Evolutionary conservation across 1,140 invertebrate species (phyloP), one percentile per base, ranked within the genome.

Genomic region (Drosophila willistoni): DNA sequence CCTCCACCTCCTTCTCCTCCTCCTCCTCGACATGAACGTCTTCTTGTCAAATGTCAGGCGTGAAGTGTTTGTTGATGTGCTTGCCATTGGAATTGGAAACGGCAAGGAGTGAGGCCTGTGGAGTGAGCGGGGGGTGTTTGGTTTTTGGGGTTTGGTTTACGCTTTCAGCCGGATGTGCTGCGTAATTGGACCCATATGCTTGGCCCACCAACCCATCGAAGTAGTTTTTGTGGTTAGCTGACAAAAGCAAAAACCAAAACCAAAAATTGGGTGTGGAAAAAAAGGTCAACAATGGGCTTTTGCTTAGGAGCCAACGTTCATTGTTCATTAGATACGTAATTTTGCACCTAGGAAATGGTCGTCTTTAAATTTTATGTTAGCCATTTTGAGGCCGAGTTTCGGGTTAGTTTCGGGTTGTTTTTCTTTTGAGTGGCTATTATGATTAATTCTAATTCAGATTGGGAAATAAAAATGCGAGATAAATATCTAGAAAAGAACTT

Each of bases 141-240:
- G 44, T 51, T 51, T 47, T 51, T 51, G 44, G 44, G 44, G 44
- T 51, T 51, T n/a, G 44, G 44, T 51, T 51, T 51, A 51, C 19
- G 74, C 29, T 75, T 72, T 72, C 64, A 55, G 68, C 76, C 84
- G 83, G 84, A 87, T 89, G 64, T 81, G 85, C 85, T 89, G 74
- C 78, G 84, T 90, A 90, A 90, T 89, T 89, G 84, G 84, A 89
- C 77, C 81, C 85, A 89, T 89, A 87, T 89, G 85, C 81, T 90
- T 51, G 42, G 56, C 57, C 36, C 12, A 5, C 36, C 36, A 13
- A 3, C 14, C 19, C 17, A 51, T 1, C 4, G 17, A 3, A 51
- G 44, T 51, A 51, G 44, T 51, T 51, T 51, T 51, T 51, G 44
- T 19, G 44, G 56, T 59, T 59, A 19, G 14, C 56, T 59, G 56